A percentile compares a stretch with the other conserved stretches of the same genome.
Conservation (phyloP, 2,888 invertebrate species). For the Polymixis lichenea region DNA sequence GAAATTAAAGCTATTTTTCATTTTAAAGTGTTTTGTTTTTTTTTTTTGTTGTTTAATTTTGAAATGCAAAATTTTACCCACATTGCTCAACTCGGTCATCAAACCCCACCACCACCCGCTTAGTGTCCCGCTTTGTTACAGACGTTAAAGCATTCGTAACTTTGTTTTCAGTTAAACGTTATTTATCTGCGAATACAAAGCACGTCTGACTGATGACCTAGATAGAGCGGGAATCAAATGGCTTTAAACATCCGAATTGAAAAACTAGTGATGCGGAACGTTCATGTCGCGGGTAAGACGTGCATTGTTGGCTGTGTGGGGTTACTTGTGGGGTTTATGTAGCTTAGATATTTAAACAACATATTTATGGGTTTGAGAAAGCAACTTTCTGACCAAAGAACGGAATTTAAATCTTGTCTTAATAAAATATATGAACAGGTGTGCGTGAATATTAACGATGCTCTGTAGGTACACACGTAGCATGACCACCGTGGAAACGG, state of each 20-base stretch:
- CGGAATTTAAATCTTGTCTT: neutral
- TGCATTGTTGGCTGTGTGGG: slow-evolving; percentile 2
- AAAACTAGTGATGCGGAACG: slow-evolving; percentile 49
- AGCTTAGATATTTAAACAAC: neutral
- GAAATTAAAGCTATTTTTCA: no score
- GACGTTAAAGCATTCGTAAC: slow-evolving; percentile 29
- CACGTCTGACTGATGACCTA: slow-evolving; percentile 56
- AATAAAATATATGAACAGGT: no score
- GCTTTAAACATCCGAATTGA: slow-evolving; percentile 55
- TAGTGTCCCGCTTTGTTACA: slow-evolving; percentile 13
- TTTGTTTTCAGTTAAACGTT: slow-evolving; percentile 46
- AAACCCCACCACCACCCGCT: neutral
- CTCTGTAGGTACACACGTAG: no score
- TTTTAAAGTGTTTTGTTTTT: no score
- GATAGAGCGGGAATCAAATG: slow-evolving; percentile 51
- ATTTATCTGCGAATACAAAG: slow-evolving; percentile 56
- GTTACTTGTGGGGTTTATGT: neutral
- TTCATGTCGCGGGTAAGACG: slow-evolving; percentile 22
- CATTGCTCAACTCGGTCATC: neutral
- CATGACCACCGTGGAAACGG: neutral
- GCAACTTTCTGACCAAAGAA: neutral
- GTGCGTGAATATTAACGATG: no score
- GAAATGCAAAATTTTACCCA: neutral
- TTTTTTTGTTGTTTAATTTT: no score
- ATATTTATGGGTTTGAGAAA: neutral